Percentiles rank a stretch among this genome's conserved stretches.
These are phyloP conservation scores for Petroica traversi DNA, from an alignment of 2,113 vertebrate species.

Conservation along the genomic window DNA sequence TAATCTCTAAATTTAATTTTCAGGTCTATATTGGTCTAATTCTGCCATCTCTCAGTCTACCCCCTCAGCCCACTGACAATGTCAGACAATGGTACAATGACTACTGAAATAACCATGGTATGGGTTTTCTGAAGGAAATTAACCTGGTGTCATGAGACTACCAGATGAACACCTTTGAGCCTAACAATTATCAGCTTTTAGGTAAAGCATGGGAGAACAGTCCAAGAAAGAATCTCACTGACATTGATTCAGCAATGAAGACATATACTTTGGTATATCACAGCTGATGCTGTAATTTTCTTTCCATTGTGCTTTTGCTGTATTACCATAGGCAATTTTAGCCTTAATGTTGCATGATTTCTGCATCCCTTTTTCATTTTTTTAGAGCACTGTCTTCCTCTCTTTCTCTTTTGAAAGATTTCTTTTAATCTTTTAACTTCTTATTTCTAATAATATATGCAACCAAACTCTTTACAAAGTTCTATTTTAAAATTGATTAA, in stretches of 20 bases:
- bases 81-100: neutral
- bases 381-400: neutral
- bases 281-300: neutral
- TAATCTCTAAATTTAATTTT: neutral
- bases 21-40: neutral
- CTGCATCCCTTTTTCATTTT: neutral
- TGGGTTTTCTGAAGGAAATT: neutral
- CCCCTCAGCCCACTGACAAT: neutral
- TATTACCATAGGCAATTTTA: neutral
- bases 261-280: fast-evolving
- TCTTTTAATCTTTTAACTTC: neutral
- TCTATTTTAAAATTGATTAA: neutral
- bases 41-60: neutral
- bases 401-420: neutral
- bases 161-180: neutral
- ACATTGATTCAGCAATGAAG: neutral
- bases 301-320: neutral
- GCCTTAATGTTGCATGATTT: neutral
- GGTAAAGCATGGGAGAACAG: neutral
- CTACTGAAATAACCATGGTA: neutral
- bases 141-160: neutral
- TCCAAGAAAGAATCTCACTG: neutral
- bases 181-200: neutral
- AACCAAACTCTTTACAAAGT: neutral
- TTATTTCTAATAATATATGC: neutral